Evolutionary conservation across 92 coral and sea anemone species (phyloP), one percentile per base, ranked within the genome.

Genomic region (Desmophyllum pertusum): DNA sequence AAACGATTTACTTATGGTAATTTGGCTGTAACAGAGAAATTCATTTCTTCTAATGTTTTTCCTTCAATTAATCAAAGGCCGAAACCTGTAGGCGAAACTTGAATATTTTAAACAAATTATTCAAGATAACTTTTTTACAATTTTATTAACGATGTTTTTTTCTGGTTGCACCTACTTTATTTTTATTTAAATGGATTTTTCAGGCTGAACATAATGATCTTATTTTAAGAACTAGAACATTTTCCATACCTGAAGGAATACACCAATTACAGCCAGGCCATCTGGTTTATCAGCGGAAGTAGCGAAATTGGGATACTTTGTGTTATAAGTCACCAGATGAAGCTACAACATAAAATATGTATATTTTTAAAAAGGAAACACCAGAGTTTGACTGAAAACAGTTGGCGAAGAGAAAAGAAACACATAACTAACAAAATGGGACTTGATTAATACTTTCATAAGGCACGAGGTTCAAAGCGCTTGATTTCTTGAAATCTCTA

Each of bases 291-390:
- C 72, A 75, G 93, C 94, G 9, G 98, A 95, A 13, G 71, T 59
- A 11, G 73, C 63, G 15, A 95, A 46, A 29, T 78, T 61, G 4
- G 87, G 88, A 78, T 95, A 93, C 73, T 87, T 88, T 33, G 94
- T 91, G 85, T 95, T 95, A 80, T 88, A 95, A 83, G 90, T 89
- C 51, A 95, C 98, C 43, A 95, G 83, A 70, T 95, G 98, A 21
- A 95, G 48, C 98, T 96, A 76, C 67, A 75, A n/a, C n/a, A n/a
- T n/a, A n/a, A n/a, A n/a, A n/a, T n/a, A n/a, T n/a, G n/a, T n/a
- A n/a, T n/a, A n/a, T n/a, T n/a, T n/a, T n/a, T n/a, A n/a, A n/a
- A 87, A 25, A 63, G 29, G 48, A 33, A 51, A 45, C 18, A 2
- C 13, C 30, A 63, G 13, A 25, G 70, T 25, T 63, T 5, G 6